These are phyloP conservation scores for Leptogaster cylindrica DNA, from an alignment of 2,888 invertebrate species.

Conservation along the genomic window DNA sequence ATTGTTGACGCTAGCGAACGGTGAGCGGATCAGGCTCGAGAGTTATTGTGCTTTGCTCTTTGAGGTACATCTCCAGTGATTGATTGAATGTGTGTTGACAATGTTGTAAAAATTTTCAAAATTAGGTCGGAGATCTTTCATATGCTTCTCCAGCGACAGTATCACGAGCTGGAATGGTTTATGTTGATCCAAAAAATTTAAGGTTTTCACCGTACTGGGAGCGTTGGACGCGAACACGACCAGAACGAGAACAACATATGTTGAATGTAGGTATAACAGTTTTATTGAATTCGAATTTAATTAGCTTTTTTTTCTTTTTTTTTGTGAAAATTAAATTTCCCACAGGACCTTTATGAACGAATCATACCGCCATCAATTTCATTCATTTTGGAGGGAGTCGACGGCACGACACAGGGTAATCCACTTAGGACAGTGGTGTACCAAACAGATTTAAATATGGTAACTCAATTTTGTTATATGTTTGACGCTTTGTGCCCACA, in stretches of 20 bases:
- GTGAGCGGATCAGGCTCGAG: conserved; percentile 83
- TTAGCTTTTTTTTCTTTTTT: background rate
- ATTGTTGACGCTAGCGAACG: conserved; percentile 86
- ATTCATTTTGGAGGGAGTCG: conserved; percentile 75
- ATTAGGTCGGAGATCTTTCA: conserved; percentile 80
- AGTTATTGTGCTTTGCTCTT: conserved; percentile 83
- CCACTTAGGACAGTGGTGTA: conserved; percentile 83
- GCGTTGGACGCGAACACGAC: conserved; percentile 73
- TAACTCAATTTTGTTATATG: conserved; percentile 81
- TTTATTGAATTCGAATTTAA: background rate
- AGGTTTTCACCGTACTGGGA: conserved; percentile 88
- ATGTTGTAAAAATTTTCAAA: conserved; percentile 1
- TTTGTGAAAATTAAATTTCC: background rate
- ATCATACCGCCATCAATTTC: conserved; percentile 76
- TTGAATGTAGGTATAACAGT: conserved; percentile 52
- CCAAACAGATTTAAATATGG: conserved; percentile 86
- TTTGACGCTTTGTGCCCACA: conserved; percentile 72
- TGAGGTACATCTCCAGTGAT: conserved; percentile 67
- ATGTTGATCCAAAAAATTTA: conserved; percentile 89
- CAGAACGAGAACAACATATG: conserved; percentile 64
- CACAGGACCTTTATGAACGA: conserved; percentile 72
- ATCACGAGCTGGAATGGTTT: conserved; percentile 92
- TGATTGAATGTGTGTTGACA: conserved; percentile 34
- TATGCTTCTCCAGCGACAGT: conserved; percentile 94
- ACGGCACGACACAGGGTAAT: conserved; percentile 73